Evolutionary conservation across 2,888 invertebrate genomes (phyloP).

Genomic region (Agriopis marginaria): DNA sequence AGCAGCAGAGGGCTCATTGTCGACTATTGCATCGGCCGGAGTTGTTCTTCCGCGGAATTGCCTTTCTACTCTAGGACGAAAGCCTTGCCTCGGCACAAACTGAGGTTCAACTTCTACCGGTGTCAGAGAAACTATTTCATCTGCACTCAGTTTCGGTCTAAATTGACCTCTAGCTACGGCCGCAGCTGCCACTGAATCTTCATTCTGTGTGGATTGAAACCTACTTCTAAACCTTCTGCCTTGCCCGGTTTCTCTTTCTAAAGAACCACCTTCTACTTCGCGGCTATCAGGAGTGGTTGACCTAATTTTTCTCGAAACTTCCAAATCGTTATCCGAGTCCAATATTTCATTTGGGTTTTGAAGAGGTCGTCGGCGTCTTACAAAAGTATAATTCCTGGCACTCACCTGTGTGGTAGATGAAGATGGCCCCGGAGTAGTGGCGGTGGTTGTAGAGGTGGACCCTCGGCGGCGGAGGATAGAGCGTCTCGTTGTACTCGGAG

Average conservation of each 20-base stretch:
- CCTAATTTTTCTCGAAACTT: constrained; percentile 70
- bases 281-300: constrained; percentile 82
- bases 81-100: constrained; percentile 60
- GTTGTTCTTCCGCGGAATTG: constrained; percentile 62
- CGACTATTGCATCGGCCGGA: constrained; percentile 59
- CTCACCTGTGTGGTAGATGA: constrained; percentile 83
- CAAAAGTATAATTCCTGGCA: constrained; percentile 82
- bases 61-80: constrained; percentile 52
- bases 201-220: constrained; percentile 55
- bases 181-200: constrained; percentile 74
- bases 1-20: constrained; percentile 77
- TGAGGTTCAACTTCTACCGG: constrained; percentile 77
- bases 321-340: constrained; percentile 66
- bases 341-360: constrained; percentile 75
- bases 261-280: constrained; percentile 62
- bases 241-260: constrained; percentile 49
- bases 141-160: constrained; percentile 67
- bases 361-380: constrained; percentile 75
- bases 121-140: constrained; percentile 85
- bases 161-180: constrained; percentile 72
- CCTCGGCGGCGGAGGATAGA: constrained; percentile 64
- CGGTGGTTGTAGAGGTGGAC: constrained; percentile 59
- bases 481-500: constrained; percentile 55
- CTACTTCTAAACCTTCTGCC: constrained; percentile 64
- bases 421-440: constrained; percentile 59